These are phyloP conservation scores for Teleogryllus occipitalis DNA, from an alignment of 1,140 invertebrate genomes.

Conservation along the genomic window DNA sequence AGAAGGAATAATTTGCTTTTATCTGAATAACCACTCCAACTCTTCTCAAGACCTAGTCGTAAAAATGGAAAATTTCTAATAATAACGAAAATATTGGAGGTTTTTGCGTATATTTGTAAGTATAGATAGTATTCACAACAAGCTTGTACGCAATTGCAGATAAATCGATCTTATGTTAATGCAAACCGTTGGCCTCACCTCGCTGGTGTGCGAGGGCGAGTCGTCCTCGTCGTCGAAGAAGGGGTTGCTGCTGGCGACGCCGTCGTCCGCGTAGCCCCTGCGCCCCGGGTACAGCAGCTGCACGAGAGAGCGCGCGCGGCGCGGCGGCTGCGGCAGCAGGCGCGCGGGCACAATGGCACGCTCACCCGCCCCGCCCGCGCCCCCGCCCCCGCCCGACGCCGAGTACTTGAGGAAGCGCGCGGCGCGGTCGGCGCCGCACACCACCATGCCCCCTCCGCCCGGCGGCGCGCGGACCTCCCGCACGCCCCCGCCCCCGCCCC, in stretches of 20 bases:
- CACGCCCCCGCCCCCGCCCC: background rate
- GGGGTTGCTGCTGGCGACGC: conserved; percentile 38
- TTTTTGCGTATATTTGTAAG: too few species aligned
- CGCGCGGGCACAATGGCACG: conserved; percentile 51
- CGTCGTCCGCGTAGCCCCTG: conserved; percentile 31
- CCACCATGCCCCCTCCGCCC: background rate
- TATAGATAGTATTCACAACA: too few species aligned
- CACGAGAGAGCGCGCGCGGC: conserved; percentile 45
- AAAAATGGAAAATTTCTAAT: too few species aligned
- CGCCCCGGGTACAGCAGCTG: conserved; percentile 40
- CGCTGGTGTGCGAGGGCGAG: conserved; percentile 35
- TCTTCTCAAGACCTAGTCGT: too few species aligned
- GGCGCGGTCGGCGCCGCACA: conserved; percentile 6
- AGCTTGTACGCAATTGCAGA: too few species aligned
- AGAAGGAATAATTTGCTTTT: too few species aligned
- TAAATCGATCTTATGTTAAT: too few species aligned
- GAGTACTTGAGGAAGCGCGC: background rate
- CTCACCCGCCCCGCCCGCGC: conserved; percentile 31
- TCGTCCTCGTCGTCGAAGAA: conserved; percentile 50
- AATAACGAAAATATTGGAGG: too few species aligned
- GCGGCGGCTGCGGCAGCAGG: conserved; percentile 51
- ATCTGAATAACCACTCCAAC: too few species aligned
- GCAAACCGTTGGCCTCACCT: conserved; percentile 38
- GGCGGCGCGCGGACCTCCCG: background rate
- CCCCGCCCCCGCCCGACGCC: too few species aligned